Conservation (phyloP, 2,797 vertebrate species). For the Catharus ustulatus region DNA sequence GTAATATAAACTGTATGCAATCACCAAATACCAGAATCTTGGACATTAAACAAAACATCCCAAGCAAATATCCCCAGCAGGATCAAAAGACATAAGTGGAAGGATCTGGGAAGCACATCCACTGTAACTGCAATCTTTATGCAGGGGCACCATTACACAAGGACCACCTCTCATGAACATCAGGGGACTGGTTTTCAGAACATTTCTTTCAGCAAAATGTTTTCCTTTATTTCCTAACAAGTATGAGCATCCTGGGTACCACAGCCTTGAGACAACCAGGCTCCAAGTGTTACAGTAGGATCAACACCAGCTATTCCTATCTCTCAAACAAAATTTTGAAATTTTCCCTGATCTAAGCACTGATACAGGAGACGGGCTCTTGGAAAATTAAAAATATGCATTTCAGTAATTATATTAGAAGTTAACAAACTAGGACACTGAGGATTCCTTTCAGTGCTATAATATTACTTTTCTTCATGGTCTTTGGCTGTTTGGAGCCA, state of each 20-base stretch:
- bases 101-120: background rate
- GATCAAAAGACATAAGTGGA: accelerated
- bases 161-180: background rate
- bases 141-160: background rate
- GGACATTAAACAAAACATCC: background rate
- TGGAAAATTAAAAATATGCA: background rate
- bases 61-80: accelerated
- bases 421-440: background rate
- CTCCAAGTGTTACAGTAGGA: background rate
- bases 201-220: background rate
- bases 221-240: background rate
- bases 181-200: background rate
- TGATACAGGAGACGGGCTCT: background rate
- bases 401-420: background rate
- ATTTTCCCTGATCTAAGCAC: background rate
- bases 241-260: background rate
- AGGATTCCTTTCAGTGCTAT: background rate
- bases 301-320: no score
- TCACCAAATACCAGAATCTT: background rate
- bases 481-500: background rate
- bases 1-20: background rate
- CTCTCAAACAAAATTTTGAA: background rate
- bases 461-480: background rate
- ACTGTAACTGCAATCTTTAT: background rate
- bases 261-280: background rate